A percentile compares a stretch with the other conserved stretches of the same genome.
phyloP scores from a whole-genome alignment of 2,113 vertebrate genomes.

The Psammodynastes pulverulentus region DNA sequence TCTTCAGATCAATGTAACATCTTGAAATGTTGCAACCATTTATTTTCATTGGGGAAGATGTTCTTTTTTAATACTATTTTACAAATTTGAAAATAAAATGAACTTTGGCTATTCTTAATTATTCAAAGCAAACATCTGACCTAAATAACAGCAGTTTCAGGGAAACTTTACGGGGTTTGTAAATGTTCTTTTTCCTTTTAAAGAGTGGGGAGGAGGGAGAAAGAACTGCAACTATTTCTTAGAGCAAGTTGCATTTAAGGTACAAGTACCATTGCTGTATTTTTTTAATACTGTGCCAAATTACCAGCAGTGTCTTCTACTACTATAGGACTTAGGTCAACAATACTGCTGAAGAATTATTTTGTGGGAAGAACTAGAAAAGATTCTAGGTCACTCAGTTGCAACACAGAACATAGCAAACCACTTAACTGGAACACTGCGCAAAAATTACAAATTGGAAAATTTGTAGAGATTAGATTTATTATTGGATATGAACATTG shows the following conservation, averaged over 20 bases:
- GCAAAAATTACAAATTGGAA: conserved; percentile 58
- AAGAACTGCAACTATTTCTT: conserved; percentile 63
- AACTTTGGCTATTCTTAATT: conserved; percentile 45
- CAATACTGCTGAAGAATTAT: conserved; percentile 67
- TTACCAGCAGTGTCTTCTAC: conserved; percentile 93
- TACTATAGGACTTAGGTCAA: conserved; percentile 69
- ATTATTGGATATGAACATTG: conserved; percentile 40
- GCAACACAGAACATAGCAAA: conserved; percentile 42
- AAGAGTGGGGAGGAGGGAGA: conserved; percentile 21
- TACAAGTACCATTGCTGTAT: conserved; percentile 42
- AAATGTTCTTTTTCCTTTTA: conserved; percentile 19
- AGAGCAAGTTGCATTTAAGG: conserved; percentile 53
- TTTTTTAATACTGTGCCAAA: conserved; percentile 85
- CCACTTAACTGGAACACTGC: conserved; percentile 45
- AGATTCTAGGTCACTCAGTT: conserved; percentile 53
- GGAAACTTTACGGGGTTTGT: conserved; percentile 36
- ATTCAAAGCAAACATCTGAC: conserved; percentile 25
- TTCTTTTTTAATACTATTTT: conserved; percentile 30
- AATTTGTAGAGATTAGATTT: conserved; percentile 50
- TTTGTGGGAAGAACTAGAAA: conserved; percentile 52
- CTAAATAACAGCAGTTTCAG: conserved; percentile 38
- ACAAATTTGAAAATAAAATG: conserved; percentile 46
- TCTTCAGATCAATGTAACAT: conserved; percentile 58
- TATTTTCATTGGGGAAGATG: conserved; percentile 42
- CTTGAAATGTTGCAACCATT: conserved; percentile 60